phyloP scores from a whole-genome alignment of 2,113 vertebrate species.

The Calyptomena viridis region DNA sequence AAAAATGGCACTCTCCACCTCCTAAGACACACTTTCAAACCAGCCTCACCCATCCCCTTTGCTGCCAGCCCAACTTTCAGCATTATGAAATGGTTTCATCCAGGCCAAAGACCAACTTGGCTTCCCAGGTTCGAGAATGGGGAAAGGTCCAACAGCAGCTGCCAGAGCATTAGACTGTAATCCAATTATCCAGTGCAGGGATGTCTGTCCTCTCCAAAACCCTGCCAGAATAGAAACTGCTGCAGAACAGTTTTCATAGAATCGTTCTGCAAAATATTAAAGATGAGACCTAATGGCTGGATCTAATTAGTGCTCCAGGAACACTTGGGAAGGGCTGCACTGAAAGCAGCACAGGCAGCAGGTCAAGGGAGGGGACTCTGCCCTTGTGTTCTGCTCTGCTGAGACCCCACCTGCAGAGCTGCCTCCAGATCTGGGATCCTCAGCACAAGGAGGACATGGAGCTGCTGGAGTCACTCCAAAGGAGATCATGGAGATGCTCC shows the following conservation, averaged over 20 bases:
- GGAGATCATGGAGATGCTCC: background rate
- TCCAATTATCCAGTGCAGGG: background rate
- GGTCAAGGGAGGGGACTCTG: background rate
- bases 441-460: background rate
- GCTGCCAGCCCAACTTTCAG: background rate
- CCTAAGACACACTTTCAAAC: background rate
- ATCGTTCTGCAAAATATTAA: background rate
- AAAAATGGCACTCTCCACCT: background rate
- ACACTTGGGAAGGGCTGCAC: background rate
- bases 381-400: background rate
- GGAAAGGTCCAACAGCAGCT: background rate
- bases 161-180: background rate
- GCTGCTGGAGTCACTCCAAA: background rate
- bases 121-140: background rate
- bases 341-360: background rate
- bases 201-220: background rate
- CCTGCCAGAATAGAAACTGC: background rate
- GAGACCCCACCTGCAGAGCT: background rate
- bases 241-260: background rate
- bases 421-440: background rate
- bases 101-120: background rate
- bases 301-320: background rate
- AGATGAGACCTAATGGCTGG: background rate
- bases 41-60: background rate
- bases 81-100: background rate